Evolutionary conservation across 2,113 vertebrate species (phyloP).

Genomic region (Columbina picui): DNA sequence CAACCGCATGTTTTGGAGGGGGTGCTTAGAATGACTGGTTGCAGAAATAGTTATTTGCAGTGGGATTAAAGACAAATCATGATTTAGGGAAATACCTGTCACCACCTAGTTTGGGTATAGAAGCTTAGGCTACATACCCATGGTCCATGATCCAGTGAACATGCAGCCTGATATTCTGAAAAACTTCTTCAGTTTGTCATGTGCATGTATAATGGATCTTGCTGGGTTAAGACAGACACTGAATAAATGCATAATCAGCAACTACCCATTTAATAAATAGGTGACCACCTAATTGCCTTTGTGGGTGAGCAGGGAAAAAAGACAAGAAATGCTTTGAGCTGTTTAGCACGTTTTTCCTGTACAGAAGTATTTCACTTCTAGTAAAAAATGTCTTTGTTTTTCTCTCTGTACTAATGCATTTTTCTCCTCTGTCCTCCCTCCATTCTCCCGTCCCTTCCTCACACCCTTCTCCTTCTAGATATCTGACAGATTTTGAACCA

Average conservation of each 20-base stretch:
- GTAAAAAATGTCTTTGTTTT: background rate
- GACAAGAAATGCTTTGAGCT: background rate
- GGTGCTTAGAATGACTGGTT: background rate
- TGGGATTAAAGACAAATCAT: background rate
- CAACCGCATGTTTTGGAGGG: background rate
- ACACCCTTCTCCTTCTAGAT: slow-evolving; percentile 73
- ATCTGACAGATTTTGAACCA: slow-evolving; percentile 96
- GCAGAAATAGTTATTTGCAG: background rate
- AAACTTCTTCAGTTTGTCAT: background rate
- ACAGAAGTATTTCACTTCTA: background rate
- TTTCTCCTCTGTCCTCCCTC: background rate
- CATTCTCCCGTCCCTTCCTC: background rate
- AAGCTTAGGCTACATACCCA: fast-evolving
- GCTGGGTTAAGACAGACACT: background rate
- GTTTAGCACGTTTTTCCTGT: background rate
- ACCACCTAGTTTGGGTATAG: background rate
- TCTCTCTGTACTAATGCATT: background rate
- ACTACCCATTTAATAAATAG: background rate
- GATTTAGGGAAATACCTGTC: background rate
- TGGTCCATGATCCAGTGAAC: background rate
- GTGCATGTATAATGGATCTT: background rate
- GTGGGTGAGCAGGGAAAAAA: background rate
- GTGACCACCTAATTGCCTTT: background rate
- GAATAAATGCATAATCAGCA: background rate
- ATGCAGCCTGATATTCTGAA: background rate